Evolutionary conservation across 2,113 vertebrate species (phyloP).

Genomic region (Rhinopomastus cyanomelas): DNA sequence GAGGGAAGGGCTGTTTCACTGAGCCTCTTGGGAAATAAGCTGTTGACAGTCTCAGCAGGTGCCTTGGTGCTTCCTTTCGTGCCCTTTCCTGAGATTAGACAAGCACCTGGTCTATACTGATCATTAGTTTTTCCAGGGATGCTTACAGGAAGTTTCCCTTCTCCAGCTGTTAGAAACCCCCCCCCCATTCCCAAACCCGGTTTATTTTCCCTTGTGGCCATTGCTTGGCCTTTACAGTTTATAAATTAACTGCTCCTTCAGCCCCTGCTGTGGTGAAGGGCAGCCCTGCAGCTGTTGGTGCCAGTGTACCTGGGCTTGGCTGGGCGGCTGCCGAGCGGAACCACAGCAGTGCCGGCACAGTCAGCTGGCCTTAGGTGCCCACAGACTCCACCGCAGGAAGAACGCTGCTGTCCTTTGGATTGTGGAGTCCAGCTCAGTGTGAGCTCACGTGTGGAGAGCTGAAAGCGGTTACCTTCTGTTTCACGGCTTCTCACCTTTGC

Average conservation of each 20-base stretch:
- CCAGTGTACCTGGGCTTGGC: not conserved
- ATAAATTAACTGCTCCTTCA: not conserved
- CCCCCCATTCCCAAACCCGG: not conserved
- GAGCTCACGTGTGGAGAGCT: not conserved
- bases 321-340: not conserved
- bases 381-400: not conserved
- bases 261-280: not conserved
- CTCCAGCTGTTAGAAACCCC: not conserved
- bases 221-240: not conserved
- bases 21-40: not conserved
- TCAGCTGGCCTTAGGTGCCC: not conserved
- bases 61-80: not conserved
- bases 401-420: not conserved
- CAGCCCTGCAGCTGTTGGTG: not conserved
- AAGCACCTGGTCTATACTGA: not conserved
- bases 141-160: not conserved
- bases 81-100: not conserved
- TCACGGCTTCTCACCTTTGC: not conserved
- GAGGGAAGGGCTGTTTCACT: not conserved
- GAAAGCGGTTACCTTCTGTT: not conserved
- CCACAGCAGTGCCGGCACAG: not conserved
- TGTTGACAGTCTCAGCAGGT: not conserved
- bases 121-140: rapidly evolving
- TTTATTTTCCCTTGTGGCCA: not conserved
- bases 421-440: not conserved